These are phyloP conservation scores for Zapus hudsonius DNA, from an alignment of 2,113 vertebrate genomes.

Conservation along the genomic window DNA sequence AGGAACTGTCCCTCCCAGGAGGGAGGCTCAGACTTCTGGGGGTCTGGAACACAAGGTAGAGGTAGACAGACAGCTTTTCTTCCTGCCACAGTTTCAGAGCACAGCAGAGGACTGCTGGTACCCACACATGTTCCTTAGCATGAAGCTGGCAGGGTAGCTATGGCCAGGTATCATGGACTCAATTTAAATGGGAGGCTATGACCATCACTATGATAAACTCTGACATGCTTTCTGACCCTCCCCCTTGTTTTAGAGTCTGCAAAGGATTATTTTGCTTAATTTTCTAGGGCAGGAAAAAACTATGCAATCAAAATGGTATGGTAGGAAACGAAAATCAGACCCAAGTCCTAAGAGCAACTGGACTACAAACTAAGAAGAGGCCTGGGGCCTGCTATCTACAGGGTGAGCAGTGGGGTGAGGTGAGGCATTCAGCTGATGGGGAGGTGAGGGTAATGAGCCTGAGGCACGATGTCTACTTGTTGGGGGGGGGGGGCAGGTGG, in stretches of 20 bases:
- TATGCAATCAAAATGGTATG: not conserved
- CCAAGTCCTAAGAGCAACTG: not conserved
- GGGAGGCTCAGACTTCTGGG: not conserved
- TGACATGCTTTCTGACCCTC: not conserved
- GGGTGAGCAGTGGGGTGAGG: too few relatives aligned
- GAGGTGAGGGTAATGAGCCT: too few relatives aligned
- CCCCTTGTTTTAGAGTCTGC: not conserved
- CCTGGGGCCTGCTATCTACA: not conserved
- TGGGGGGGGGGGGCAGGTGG: too few relatives aligned
- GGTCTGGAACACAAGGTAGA: not conserved
- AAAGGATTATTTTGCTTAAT: not conserved
- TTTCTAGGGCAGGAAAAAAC: not conserved
- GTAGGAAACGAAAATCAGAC: not conserved
- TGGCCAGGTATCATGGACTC: not conserved
- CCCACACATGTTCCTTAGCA: too few relatives aligned
- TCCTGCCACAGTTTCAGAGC: not conserved
- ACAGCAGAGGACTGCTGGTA: not conserved
- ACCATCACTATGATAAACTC: accelerated
- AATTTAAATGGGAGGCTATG: accelerated
- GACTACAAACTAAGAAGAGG: not conserved
- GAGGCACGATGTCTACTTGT: too few relatives aligned
- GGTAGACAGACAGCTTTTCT: not conserved
- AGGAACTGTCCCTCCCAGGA: not conserved
- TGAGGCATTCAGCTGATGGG: not conserved
- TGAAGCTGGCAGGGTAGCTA: accelerated